A percentile compares a stretch with the other conserved stretches of the same genome.
Conservation (phyloP, 2,888 invertebrate genomes). For the Dolichomitus sp. region DNA sequence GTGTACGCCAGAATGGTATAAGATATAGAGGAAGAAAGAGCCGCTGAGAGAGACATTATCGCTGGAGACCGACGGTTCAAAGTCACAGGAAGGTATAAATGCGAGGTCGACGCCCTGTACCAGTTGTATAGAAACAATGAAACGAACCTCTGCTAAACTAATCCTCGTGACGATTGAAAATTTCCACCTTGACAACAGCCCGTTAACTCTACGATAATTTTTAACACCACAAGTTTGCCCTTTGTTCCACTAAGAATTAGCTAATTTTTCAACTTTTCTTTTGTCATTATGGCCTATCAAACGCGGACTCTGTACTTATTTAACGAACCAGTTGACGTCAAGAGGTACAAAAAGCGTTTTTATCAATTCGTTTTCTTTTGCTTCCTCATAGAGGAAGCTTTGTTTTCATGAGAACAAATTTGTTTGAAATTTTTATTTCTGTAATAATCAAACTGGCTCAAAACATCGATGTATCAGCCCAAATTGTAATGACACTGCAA, state of each 20-base stretch:
- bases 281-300: neutral
- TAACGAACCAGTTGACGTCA: neutral
- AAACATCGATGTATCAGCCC: no score
- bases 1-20: conserved; percentile 51
- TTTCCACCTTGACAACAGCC: conserved; percentile 56
- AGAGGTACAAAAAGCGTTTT: neutral
- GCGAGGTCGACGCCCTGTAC: neutral
- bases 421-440: no score
- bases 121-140: conserved; percentile 26
- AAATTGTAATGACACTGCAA: no score
- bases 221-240: conserved; percentile 33
- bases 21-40: conserved; percentile 54
- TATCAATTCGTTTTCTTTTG: no score
- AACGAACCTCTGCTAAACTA: conserved; percentile 23
- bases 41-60: conserved; percentile 51
- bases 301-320: neutral
- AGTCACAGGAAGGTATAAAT: conserved; percentile 18
- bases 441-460: no score
- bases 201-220: conserved; percentile 36
- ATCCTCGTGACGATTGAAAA: conserved; percentile 63
- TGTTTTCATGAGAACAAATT: no score
- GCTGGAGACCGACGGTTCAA: conserved; percentile 22
- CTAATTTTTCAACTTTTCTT: neutral
- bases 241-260: neutral
- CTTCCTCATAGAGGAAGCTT: no score